Percentiles rank a stretch among this genome's conserved stretches.
phyloP scores from a whole-genome alignment of 2,888 invertebrate genomes.

The Lithophane ornitopus region DNA sequence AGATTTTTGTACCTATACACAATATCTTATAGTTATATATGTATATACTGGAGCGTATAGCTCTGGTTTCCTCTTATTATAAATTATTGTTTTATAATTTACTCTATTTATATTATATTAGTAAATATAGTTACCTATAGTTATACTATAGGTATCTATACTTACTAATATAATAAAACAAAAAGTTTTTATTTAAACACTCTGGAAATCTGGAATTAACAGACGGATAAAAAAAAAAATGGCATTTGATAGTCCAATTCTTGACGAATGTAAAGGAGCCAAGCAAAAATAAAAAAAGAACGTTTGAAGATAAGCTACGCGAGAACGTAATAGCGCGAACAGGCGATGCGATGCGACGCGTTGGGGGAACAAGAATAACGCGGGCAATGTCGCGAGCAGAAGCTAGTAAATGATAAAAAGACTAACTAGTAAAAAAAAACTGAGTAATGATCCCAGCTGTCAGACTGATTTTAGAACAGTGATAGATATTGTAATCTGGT shows the following conservation, averaged over 20 bases:
- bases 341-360: not conserved
- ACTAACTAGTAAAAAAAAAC: not conserved
- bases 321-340: not conserved
- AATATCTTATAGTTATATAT: not conserved
- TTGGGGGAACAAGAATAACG: not conserved
- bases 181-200: too few species aligned
- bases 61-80: not conserved
- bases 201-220: not conserved
- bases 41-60: not conserved
- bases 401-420: not conserved
- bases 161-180: too few species aligned
- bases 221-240: not conserved
- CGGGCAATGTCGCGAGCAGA: not conserved
- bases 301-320: not conserved
- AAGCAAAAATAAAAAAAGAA: not conserved
- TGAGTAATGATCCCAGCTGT: not conserved
- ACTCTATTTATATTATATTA: not conserved
- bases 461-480: constrained; percentile 11
- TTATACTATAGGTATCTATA: too few species aligned
- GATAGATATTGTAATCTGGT: constrained; percentile 25
- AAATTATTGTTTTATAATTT: not conserved
- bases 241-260: not conserved
- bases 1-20: not conserved
- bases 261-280: not conserved
- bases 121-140: too few species aligned